Evolutionary conservation across 2,888 invertebrate species (phyloP).

Genomic region (Ophion slaviceki): DNA sequence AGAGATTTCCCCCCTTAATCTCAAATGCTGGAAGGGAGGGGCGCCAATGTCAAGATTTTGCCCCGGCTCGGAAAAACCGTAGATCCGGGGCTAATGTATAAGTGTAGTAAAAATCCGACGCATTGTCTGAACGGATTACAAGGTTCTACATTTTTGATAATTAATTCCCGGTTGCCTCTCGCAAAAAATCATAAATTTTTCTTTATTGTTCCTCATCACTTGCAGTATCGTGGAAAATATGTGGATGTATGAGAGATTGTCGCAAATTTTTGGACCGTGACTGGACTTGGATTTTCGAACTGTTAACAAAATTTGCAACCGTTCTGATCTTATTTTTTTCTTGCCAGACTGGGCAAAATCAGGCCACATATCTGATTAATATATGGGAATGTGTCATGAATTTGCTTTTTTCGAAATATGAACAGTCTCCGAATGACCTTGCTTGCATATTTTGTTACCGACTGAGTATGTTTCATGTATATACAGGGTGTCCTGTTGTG

Average conservation of each 20-base stretch:
- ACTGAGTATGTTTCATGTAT: too few species aligned
- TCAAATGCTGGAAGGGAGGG: too few species aligned
- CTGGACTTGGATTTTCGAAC: too few species aligned
- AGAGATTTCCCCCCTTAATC: too few species aligned
- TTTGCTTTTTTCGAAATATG: too few species aligned
- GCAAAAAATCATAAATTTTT: background rate
- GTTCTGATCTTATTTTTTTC: background rate
- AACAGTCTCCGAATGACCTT: too few species aligned
- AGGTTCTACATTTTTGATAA: background rate
- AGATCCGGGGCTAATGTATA: too few species aligned
- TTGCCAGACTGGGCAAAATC: background rate
- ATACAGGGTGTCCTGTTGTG: too few species aligned
- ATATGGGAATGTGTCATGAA: too few species aligned
- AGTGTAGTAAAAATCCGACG: background rate
- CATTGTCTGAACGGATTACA: background rate
- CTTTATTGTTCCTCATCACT: background rate
- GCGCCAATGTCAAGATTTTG: too few species aligned
- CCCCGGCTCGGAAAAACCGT: too few species aligned
- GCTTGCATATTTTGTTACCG: too few species aligned
- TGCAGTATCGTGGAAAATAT: background rate
- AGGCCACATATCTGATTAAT: background rate
- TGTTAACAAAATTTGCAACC: background rate
- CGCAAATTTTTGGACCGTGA: background rate
- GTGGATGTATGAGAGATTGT: background rate
- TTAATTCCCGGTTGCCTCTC: background rate